Evolutionary conservation across 2,888 invertebrate species (phyloP).

Genomic region (Drosophila buzzatii): DNA sequence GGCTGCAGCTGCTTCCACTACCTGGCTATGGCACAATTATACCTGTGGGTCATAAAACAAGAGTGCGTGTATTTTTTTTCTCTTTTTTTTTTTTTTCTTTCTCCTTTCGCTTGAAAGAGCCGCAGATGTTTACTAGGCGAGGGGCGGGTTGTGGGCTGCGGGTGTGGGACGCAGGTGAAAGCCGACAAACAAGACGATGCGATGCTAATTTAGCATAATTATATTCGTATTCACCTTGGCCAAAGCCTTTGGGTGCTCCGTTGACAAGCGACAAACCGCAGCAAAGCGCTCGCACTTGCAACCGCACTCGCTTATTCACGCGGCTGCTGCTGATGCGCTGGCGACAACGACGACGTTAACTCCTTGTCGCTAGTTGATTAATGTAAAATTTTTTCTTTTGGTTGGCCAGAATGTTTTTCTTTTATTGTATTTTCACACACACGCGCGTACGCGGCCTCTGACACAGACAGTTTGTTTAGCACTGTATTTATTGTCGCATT

Average conservation of each 20-base stretch:
- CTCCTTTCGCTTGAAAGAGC: conserved; percentile 25
- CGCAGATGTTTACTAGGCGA: conserved; percentile 48
- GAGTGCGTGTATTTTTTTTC: conserved; percentile 4
- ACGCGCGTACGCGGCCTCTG: conserved; percentile 54
- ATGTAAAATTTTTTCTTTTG: conserved; percentile 62
- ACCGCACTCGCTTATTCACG: conserved; percentile 67
- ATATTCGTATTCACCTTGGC: conserved; percentile 64
- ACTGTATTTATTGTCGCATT: conserved; percentile 84
- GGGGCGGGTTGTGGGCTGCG: conserved; percentile 3
- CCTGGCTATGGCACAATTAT: conserved; percentile 34
- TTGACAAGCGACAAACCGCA: conserved; percentile 40
- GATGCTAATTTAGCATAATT: conserved; percentile 54
- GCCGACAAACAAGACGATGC: conserved; percentile 42
- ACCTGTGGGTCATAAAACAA: conserved; percentile 54
- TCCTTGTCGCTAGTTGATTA: conserved; percentile 52
- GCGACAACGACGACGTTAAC: conserved; percentile 50
- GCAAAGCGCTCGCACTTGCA: conserved; percentile 33
- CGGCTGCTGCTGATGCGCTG: conserved; percentile 68
- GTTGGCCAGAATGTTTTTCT: conserved; percentile 35
- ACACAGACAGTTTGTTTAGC: conserved; percentile 69
- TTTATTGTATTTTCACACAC: conserved; percentile 51
- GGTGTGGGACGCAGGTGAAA: conserved; percentile 40
- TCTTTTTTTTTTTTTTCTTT: background rate
- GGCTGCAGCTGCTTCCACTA: conserved; percentile 34
- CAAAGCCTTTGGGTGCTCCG: conserved; percentile 67